Base-by-base conservation (phyloP, 2,888 invertebrate species). In the Athalia rosae region DNA sequence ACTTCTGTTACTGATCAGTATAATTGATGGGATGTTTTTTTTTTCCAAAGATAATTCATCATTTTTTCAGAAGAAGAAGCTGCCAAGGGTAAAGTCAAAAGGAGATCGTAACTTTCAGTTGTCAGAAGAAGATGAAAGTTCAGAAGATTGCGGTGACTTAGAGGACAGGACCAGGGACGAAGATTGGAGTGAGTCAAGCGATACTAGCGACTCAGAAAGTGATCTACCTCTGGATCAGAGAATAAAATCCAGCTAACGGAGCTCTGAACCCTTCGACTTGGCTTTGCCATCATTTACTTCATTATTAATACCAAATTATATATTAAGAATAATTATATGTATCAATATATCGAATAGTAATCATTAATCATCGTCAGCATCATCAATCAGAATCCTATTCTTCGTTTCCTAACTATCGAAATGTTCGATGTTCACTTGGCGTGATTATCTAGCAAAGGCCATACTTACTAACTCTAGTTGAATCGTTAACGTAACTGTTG, bases 191-290 rank as follows among this genome's bases (percentile, higher is more conserved):
- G 79, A 66, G 64, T 77, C 67, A 59, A 79, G 81, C 50, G 81
- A 83, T 53, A 86, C 86, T 1, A 88, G 88, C 78, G 86, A 87
- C 76, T 87, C 87, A 7, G 87, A 88, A 13, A 88, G 86, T 80
- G 88, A 88, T 82, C 79, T 85, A 78, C 86, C 87, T 8, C 78
- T 87, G 6, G 81, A 85, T 47, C 81, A 83, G 80, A 81, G 86
- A 64, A 80, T 87, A 7, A 61, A 78, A 9, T 77, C 81, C 43
- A 87, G 85, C 81, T 87, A 85, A 85, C 84, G 77, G 81, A 74
- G 71, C 59, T 73, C 9, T 47, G 15, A 15, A 13, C 73, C 43
- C 13, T n/a, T 6, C 43, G 61, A 61, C 11, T 28, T 11, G 47
- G 48, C 48, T 59, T 48, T 61, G 13, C 61, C 48, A 5, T 48